These are phyloP conservation scores for Coenobita brevimanus DNA, from an alignment of 1,140 invertebrate genomes.

Conservation along the genomic window DNA sequence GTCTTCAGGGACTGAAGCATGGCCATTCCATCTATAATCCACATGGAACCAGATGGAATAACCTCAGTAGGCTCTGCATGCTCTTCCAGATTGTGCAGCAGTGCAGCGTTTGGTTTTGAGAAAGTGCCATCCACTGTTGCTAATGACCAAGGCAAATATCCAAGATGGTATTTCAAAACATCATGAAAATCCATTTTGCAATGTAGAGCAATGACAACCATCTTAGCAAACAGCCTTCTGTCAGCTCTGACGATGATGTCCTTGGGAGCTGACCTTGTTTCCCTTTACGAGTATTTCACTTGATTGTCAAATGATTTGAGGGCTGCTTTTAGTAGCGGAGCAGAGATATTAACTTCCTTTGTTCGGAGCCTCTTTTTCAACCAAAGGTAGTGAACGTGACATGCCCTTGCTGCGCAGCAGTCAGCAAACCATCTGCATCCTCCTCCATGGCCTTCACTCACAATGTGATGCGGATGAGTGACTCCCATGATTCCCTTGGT, in stretches of 20 bases:
- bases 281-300: background rate
- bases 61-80: background rate
- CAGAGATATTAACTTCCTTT: background rate
- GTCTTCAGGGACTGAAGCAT: background rate
- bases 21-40: constrained; percentile 35
- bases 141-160: constrained; percentile 1
- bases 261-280: background rate
- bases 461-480: background rate
- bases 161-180: constrained; percentile 3
- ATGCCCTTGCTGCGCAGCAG: background rate
- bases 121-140: background rate
- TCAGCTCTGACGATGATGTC: background rate
- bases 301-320: background rate
- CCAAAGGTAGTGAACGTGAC: background rate
- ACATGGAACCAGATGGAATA: background rate
- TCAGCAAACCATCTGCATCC: background rate
- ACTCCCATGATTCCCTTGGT: background rate
- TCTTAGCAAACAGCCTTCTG: constrained; percentile 16
- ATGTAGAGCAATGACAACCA: constrained; percentile 12
- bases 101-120: background rate
- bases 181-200: background rate
- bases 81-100: constrained; percentile 9
- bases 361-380: constrained; percentile 6
- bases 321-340: background rate
- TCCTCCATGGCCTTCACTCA: background rate